A percentile compares a stretch with the other conserved stretches of the same genome.
These are phyloP conservation scores for Sebastes reedi DNA, from an alignment of 2,797 vertebrate genomes.

Conservation along the genomic window DNA sequence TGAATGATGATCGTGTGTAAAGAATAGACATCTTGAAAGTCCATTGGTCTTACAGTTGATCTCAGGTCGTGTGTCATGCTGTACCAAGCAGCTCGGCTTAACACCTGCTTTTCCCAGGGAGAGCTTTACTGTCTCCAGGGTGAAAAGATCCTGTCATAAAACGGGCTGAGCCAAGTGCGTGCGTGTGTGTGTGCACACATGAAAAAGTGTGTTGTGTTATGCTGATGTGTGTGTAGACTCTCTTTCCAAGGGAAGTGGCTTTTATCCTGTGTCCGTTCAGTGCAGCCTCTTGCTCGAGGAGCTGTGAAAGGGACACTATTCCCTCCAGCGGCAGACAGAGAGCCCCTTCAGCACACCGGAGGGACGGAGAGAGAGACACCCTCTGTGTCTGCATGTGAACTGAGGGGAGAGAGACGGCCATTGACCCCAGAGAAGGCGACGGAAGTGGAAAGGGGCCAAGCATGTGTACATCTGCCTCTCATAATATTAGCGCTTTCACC, in stretches of 20 bases:
- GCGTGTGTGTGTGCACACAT: constrained; percentile 26
- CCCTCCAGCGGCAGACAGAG: constrained; percentile 70
- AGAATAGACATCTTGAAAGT: neutral
- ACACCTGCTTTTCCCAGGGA: constrained; percentile 69
- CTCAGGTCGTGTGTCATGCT: constrained; percentile 29
- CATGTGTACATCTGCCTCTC: constrained; percentile 72
- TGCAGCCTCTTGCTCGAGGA: constrained; percentile 62
- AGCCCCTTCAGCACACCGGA: constrained; percentile 69
- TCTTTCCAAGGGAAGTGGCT: constrained; percentile 76
- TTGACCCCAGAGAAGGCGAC: constrained; percentile 67
- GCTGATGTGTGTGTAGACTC: constrained; percentile 46
- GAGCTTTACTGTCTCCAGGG: constrained; percentile 32
- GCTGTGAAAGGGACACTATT: constrained; percentile 81
- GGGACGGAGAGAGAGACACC: constrained; percentile 57
- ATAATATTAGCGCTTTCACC: constrained; percentile 74
- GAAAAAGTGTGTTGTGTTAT: constrained; percentile 42
- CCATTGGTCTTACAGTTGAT: constrained; percentile 15
- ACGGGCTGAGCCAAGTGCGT: neutral
- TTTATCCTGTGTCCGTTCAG: constrained; percentile 78
- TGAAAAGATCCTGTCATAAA: constrained; percentile 77
- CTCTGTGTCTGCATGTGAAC: constrained; percentile 69
- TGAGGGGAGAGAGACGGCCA: constrained; percentile 57
- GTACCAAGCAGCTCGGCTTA: constrained; percentile 36
- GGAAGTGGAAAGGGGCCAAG: constrained; percentile 77
- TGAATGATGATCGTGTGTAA: neutral